Conservation (phyloP, 1,140 invertebrate species). For the Musca domestica region DNA sequence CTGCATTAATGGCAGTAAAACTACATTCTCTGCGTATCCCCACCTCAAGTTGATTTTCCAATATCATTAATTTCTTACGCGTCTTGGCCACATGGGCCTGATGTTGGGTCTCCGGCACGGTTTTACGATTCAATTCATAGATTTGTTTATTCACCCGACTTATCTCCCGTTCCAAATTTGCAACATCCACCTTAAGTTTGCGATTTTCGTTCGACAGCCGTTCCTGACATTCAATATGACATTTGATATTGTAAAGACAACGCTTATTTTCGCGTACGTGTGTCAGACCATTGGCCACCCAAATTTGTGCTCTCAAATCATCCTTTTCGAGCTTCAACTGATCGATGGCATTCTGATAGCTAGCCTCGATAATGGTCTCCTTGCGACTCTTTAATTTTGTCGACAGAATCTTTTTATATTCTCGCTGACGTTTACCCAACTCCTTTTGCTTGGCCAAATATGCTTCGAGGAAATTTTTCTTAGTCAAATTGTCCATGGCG, state of each 20-base stretch:
- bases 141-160: conserved; percentile 27
- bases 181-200: conserved; percentile 23
- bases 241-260: conserved; percentile 23
- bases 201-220: conserved; percentile 25
- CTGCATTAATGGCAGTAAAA: conserved; percentile 24
- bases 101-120: conserved; percentile 29
- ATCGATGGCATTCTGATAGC: conserved; percentile 46
- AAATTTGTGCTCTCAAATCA: conserved; percentile 46
- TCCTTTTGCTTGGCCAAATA: conserved; percentile 45
- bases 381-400: conserved; percentile 42
- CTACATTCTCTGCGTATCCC: conserved; percentile 27
- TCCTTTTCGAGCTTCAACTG: conserved; percentile 43
- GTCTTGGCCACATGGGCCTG: conserved; percentile 22
- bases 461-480: conserved; percentile 37
- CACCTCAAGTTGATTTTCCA: conserved; percentile 31
- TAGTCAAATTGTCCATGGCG: conserved; percentile 17
- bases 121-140: conserved; percentile 28
- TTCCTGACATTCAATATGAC: conserved; percentile 30
- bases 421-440: conserved; percentile 43
- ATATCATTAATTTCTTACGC: conserved; percentile 23
- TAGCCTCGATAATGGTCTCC: conserved; percentile 45
- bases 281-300: conserved; percentile 41
- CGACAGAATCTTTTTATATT: conserved; percentile 47
- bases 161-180: conserved; percentile 28
- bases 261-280: conserved; percentile 20